Evolutionary conservation across 1,140 invertebrate genomes (phyloP), one percentile per base, ranked within the genome.

Genomic region (Heliconius nattereri): DNA sequence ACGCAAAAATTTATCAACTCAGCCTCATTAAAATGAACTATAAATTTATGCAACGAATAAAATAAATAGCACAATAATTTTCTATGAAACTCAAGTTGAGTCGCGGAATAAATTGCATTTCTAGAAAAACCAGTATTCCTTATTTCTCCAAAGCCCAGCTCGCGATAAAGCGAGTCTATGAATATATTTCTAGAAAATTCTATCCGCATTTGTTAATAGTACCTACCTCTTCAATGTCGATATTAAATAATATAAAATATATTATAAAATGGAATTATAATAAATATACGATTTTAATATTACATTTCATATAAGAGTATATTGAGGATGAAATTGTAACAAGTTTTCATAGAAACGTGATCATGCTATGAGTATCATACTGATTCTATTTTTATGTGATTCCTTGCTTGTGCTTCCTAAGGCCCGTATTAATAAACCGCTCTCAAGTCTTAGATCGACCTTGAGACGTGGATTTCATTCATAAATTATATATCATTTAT

Each of bases 141-240:
- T 75, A 35, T 75, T 75, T 66, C 23, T 66, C 60, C 60, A 66
- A 66, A 66, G 60, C 60, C 60, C 60, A 26, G 60, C 8, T 26
- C 49, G 37, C 32, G 26, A 40, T 75, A 35, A 57, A 73, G 72
- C 72, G 23, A 75, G 20, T 75, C 73, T 75, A 75, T 75, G 49
- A 75, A 75, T 75, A 75, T 75, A 75, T 75, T 75, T 75, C 73
- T 57, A 75, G 73, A 37, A 74, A 75, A n/a, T 35, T 37, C 49
- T n/a, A 52, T 52, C 26, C 54, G 73, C 20, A 60, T 29, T 75
- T 75, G 29, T 66, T 66, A 66, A 66, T 66, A 66, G 26, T 66
- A 66, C 60, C 60, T 66, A 66, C 23, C 60, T 66, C 60, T 66
- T 66, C 26, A 66, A 66, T 66, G 60, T 66, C 60, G 26, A 66